Evolutionary conservation across 2,113 vertebrate genomes (phyloP), one percentile per base, ranked within the genome.

Genomic region (Mionectes macconnelli): DNA sequence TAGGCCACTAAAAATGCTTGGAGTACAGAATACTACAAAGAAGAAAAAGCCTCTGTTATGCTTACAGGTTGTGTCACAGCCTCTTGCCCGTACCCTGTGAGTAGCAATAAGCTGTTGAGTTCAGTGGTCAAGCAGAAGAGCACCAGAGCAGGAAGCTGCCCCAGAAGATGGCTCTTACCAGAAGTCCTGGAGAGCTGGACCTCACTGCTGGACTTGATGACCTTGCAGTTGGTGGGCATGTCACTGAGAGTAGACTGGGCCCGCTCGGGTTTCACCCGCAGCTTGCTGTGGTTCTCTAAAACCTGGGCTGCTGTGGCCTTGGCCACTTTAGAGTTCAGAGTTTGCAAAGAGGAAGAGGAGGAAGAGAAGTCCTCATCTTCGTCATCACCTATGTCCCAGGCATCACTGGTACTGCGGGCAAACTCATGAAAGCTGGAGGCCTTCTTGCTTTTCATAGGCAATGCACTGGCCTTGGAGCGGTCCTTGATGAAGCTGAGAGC

Each of bases 81-180:
- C 40, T 82, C 56, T 52, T 7, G 3, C 24, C 20, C 31, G 8
- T 4, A 49, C 31, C 15, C 10, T 1, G 6, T 0, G 4, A 69
- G 50, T 3, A 52, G 47, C 64, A 67, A 56, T 4, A 20, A 85
- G 45, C 4, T 10, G 28, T 7, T 31, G 17, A 70, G 39, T 45
- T 83, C 60, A 66, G 78, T 4, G 3, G 28, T 33, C n/a, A 63
- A 30, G 18, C 2, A 35, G 28, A 20, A 83, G n/a, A 74, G 55
- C 40, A n/a, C 10, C 4, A 6, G 44, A 93, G 37, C 79, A 78
- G 45, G 31, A 87, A 49, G 60, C 59, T 91, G 63, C 60, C 57
- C n/a, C 76, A 45, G 20, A n/a, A 42, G 35, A 8, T 0, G 1
- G 73, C 49, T 86, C 97, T 94, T 98, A 99, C 99, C 99, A 97